Conservation (phyloP, 1,140 invertebrate species). For the Drosophila insularis region DNA sequence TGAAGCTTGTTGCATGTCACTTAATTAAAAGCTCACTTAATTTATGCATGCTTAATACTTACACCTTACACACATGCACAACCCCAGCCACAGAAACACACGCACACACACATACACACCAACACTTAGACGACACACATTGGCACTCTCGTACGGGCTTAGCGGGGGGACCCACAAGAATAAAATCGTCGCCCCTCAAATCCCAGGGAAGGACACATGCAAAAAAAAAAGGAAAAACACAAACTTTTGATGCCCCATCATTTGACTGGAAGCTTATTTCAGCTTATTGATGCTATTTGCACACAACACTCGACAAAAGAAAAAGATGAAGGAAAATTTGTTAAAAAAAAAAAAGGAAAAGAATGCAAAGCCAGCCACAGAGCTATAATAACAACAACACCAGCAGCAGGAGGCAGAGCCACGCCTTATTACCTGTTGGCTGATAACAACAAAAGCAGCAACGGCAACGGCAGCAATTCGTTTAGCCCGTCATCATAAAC, state of each 20-base stretch:
- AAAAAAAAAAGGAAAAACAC: slow-evolving; percentile 8
- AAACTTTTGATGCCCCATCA: slow-evolving; percentile 62
- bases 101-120: slow-evolving; percentile 16
- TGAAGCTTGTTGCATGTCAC: slow-evolving; percentile 58
- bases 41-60: slow-evolving; percentile 34
- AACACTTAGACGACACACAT: not conserved
- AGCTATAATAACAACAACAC: not conserved
- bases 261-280: slow-evolving; percentile 62
- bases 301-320: slow-evolving; percentile 12
- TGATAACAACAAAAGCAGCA: slow-evolving; percentile 25
- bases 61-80: too few relatives aligned
- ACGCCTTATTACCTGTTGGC: slow-evolving; percentile 51
- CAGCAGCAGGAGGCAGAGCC: slow-evolving; percentile 1
- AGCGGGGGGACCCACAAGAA: slow-evolving; percentile 25
- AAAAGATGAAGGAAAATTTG: slow-evolving; percentile 24
- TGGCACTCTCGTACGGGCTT: slow-evolving; percentile 23
- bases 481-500: slow-evolving; percentile 52
- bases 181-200: slow-evolving; percentile 25
- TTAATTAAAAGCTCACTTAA: slow-evolving; percentile 67
- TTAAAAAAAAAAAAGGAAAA: slow-evolving; percentile 15
- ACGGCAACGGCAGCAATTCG: slow-evolving; percentile 38
- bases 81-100: slow-evolving; percentile 25
- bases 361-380: slow-evolving; percentile 64
- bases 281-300: slow-evolving; percentile 75
- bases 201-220: slow-evolving; percentile 49